phyloP scores from a whole-genome alignment of 2,113 vertebrate species.

The Mellivora capensis region DNA sequence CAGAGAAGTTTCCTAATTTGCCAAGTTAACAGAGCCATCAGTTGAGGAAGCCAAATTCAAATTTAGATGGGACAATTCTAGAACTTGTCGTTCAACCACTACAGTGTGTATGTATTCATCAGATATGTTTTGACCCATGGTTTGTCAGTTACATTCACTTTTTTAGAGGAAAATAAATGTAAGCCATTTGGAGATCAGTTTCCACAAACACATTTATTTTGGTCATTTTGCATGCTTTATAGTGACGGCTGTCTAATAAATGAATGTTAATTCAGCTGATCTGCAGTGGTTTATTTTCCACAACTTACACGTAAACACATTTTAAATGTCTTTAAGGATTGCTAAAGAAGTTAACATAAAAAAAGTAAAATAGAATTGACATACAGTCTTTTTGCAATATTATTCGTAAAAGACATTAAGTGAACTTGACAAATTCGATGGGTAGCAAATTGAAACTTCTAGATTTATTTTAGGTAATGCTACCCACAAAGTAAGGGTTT shows the following conservation, averaged over 20 bases:
- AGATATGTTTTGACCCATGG: not conserved
- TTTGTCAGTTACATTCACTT: not conserved
- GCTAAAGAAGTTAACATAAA: not conserved
- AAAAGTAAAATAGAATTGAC: not conserved
- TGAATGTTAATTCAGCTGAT: not conserved
- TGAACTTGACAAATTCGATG: not conserved
- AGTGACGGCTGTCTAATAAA: constrained; percentile 23
- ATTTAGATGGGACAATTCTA: not conserved
- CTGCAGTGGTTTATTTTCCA: not conserved
- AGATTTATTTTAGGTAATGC: not conserved
- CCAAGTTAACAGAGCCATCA: not conserved
- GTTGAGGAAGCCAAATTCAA: not conserved
- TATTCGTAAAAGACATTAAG: constrained; percentile 40
- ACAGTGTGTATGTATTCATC: not conserved
- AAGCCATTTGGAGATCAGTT: not conserved
- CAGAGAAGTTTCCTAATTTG: not conserved
- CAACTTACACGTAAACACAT: not conserved
- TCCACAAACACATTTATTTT: constrained; percentile 31
- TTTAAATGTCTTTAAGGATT: not conserved
- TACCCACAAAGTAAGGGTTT: not conserved
- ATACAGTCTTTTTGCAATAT: not conserved
- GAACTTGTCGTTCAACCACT: not conserved
- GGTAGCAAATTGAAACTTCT: not conserved
- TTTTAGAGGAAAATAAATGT: constrained; percentile 30
- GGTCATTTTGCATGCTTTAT: not conserved